phyloP scores from a whole-genome alignment of 2,113 vertebrate genomes.

The Gasterosteus nipponicus region DNA sequence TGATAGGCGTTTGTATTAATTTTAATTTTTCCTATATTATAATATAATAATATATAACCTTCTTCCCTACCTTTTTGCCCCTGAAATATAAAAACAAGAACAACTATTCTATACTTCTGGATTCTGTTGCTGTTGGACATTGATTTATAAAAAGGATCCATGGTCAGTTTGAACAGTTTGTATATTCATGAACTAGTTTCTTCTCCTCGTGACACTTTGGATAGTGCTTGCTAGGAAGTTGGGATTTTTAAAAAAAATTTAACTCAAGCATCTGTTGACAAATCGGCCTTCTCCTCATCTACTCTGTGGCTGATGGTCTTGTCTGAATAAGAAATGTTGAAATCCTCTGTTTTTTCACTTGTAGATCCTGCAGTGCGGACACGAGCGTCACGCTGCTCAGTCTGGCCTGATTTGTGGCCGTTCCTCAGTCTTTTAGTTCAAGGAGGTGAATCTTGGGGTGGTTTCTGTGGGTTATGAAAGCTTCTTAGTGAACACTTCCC shows the following conservation, averaged over 20 bases:
- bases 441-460: constrained; percentile 21
- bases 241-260: constrained; percentile 18
- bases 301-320: background rate
- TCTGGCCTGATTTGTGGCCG: background rate
- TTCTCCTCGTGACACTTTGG: background rate
- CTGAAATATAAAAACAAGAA: constrained; percentile 28
- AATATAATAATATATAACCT: background rate
- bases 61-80: background rate
- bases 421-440: background rate
- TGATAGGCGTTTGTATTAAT: constrained; percentile 41
- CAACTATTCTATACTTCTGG: constrained; percentile 36
- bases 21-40: background rate
- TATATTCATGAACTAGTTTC: background rate
- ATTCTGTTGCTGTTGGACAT: constrained; percentile 49
- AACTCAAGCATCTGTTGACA: background rate
- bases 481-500: constrained; percentile 36
- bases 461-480: constrained; percentile 33
- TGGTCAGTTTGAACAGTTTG: constrained; percentile 46
- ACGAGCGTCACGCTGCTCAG: background rate
- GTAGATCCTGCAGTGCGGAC: background rate
- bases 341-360: background rate
- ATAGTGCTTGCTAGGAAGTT: constrained; percentile 22
- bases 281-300: background rate
- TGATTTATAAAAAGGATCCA: constrained; percentile 31
- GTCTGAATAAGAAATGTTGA: background rate